Conservation (phyloP, 2,888 invertebrate genomes). For the Diploptera punctata region DNA sequence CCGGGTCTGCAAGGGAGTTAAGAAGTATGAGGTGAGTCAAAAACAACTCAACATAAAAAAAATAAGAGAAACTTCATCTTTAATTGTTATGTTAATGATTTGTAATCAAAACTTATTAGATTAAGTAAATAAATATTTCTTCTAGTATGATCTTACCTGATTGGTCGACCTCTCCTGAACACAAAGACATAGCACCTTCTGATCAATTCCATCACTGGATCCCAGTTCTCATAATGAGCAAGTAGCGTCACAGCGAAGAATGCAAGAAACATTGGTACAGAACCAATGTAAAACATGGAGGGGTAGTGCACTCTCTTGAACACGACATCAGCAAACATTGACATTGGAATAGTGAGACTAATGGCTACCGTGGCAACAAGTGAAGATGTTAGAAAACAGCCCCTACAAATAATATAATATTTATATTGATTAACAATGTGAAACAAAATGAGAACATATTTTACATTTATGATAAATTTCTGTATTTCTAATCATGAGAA, state of each 20-base stretch:
- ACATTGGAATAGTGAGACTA: constrained; percentile 87
- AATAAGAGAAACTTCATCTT: too few relatives aligned
- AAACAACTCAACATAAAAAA: too few relatives aligned
- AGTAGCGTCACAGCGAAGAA: constrained; percentile 73
- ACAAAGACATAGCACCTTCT: constrained; percentile 59
- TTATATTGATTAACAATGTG: too few relatives aligned
- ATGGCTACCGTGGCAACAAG: constrained; percentile 87
- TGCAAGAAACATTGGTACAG: constrained; percentile 77
- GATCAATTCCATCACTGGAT: constrained; percentile 70
- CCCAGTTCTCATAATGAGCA: constrained; percentile 82
- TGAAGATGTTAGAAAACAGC: constrained; percentile 91
- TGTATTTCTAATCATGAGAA: too few relatives aligned
- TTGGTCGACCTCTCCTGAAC: constrained; percentile 57
- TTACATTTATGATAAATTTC: too few relatives aligned
- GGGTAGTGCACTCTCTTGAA: constrained; percentile 72
- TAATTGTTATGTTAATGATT: too few relatives aligned
- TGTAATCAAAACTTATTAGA: too few relatives aligned
- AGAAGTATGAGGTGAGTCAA: too few relatives aligned
- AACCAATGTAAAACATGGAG: constrained; percentile 77
- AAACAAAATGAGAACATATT: too few relatives aligned
- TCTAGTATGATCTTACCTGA: too few relatives aligned
- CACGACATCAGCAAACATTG: constrained; percentile 83
- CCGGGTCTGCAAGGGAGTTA: too few relatives aligned
- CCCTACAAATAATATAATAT: constrained; percentile 82
- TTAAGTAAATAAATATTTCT: too few relatives aligned